Base-by-base conservation (phyloP, 64 coral and sea anemone genomes). In the Pachyseris speciosa region DNA sequence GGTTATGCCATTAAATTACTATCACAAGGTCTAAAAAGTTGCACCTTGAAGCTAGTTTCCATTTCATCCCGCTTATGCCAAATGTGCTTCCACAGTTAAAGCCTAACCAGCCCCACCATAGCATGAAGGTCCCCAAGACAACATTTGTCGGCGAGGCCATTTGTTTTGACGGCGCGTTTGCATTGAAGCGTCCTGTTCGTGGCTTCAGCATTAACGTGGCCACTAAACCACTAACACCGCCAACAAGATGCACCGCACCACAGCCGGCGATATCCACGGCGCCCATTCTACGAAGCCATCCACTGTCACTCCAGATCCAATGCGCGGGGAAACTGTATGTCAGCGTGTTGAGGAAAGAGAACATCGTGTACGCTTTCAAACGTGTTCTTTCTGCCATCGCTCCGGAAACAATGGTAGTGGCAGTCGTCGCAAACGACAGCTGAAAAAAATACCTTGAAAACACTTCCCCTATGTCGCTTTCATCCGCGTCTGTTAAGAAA, bases 51-150 rank as follows among this genome's bases (percentile, higher is more conserved):
- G 84, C 85, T 9, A 94, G 59, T 27, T 83, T 88, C 75, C 84
- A 94, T 39, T 84, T 89, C 45, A 48, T 78, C 22, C 94, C 94
- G 11, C 64, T 96, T 17, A 96, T 92, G 63, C 94, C 94, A 51
- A 96, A 96, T 10, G 94, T 96, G 39, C 94, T 96, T 10, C 94
- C 94, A 51, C 94, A 96, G 47, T 96, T 96, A 76, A 96, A 96
- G 0, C 94, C 94, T 2, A 96, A 70, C 94, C 94, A 96, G 0
- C 94, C 94, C 94, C 94, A 96, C 94, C 94, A 96, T 26, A 96
- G 24, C 94, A 96, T 96, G 43, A 96, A 96, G 0, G 94, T 96
- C 11, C 94, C 94, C 25, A 96, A 57, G 31, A 96, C 44, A 32
- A 96, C 94, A 75, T 88, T 96, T 31, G 94, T 96, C 0, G 66